Evolutionary conservation across 2,888 invertebrate genomes (phyloP), one percentile per base, ranked within the genome.

Genomic region (Dicycla oo): DNA sequence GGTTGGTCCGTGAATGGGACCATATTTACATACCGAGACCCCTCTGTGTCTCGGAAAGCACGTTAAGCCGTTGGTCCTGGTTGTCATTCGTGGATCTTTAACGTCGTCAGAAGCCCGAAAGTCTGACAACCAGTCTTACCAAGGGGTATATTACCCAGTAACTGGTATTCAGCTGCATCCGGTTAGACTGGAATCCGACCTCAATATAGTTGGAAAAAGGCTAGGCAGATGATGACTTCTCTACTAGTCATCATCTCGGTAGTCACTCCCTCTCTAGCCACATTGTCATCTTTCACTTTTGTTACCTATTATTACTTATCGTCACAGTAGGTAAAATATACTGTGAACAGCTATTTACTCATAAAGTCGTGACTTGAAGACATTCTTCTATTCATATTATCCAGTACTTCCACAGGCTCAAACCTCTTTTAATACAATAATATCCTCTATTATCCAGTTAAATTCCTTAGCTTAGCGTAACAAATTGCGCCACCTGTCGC

Each of bases 401-500:
- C 23, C 20, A 15, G 23, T 38, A 61, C 61, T 40, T 53, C 20
- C 15, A 13, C 30, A 43, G 40, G 18, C 43, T 40, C 13, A 47
- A 34, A 13, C 13, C 10, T 30, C 30, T 2, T 57, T 47, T 43
- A n/a, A n/a, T n/a, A n/a, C n/a, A n/a, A n/a, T n/a, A n/a, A n/a
- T n/a, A n/a, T 40, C 20, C 15, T 43, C 45, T 63, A n/a, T 30
- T 47, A 51, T 53, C n/a, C 56, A 53, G 49, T 51, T 53, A 43
- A 73, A 79, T 73, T 53, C n/a, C 11, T 47, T 43, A 60, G 34
- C 71, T 66, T 56, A 66, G 23, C 20, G 34, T 58, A 69, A 65
- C 38, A 77, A 47, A 81, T 67, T 43, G 63, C 57, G 38, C 45
- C 75, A 71, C 63, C 70, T 78, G 80, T 61, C 63, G 60, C 74